These are phyloP conservation scores for Drosophila testacea DNA, from an alignment of 2,888 invertebrate genomes.

Conservation along the genomic window DNA sequence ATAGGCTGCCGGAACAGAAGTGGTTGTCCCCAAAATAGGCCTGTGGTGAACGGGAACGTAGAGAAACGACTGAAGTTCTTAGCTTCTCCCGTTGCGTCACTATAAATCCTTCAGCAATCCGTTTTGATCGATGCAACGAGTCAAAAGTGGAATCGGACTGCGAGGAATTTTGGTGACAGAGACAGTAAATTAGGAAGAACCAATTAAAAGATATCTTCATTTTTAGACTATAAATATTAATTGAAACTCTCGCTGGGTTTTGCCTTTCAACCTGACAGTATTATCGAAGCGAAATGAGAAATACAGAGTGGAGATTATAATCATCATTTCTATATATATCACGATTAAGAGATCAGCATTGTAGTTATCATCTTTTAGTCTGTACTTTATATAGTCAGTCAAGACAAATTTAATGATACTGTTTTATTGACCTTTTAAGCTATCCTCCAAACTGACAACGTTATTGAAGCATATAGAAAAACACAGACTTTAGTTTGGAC, in stretches of 20 bases:
- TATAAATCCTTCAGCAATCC: conserved; percentile 8
- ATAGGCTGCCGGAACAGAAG: conserved; percentile 61
- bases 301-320: too few species aligned
- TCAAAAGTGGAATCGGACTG: neutral
- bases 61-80: conserved; percentile 52
- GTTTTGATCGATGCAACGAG: conserved; percentile 11
- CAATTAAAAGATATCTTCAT: neutral
- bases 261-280: neutral
- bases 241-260: too few species aligned
- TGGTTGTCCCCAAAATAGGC: conserved; percentile 68
- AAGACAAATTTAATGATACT: neutral
- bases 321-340: too few species aligned
- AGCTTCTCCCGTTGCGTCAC: neutral
- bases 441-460: neutral
- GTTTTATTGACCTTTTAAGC: conserved; percentile 4
- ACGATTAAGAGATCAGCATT: too few species aligned
- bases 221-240: neutral
- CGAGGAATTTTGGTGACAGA: neutral
- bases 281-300: neutral
- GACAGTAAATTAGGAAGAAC: neutral
- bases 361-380: too few species aligned
- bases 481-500: neutral
- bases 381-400: too few species aligned
- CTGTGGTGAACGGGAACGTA: conserved; percentile 51
- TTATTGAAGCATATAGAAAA: neutral